Percentiles rank a stretch among this genome's conserved stretches.
phyloP scores from a whole-genome alignment of 1,140 invertebrate species.

The Conus betulinus region DNA sequence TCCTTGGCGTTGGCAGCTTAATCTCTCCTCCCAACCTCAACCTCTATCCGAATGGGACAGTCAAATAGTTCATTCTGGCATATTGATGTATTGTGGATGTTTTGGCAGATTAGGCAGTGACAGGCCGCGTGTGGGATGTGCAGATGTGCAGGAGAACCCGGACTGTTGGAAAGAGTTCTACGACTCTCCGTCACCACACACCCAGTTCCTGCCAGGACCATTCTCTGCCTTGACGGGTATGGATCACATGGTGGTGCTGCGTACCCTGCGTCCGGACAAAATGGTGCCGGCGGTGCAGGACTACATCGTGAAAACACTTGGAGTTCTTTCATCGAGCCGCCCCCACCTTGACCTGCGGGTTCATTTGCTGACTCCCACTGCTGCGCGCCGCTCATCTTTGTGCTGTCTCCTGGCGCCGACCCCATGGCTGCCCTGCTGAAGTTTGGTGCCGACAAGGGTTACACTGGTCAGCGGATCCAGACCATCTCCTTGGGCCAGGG shows the following conservation, averaged over 20 bases:
- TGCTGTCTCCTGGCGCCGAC: conserved; percentile 75
- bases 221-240: conserved; percentile 64
- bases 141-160: conserved; percentile 70
- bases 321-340: conserved; percentile 74
- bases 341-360: conserved; percentile 75
- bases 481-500: conserved; percentile 76
- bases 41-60: too few relatives aligned
- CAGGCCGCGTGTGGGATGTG: too few relatives aligned
- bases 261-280: conserved; percentile 73
- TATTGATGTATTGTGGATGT: too few relatives aligned
- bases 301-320: conserved; percentile 74
- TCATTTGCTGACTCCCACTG: conserved; percentile 74
- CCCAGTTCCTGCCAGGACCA: conserved; percentile 60
- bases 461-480: conserved; percentile 67
- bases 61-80: too few relatives aligned
- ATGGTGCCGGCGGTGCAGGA: conserved; percentile 72
- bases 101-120: too few relatives aligned
- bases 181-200: conserved; percentile 72
- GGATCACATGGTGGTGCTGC: conserved; percentile 70
- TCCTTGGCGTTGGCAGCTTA: too few relatives aligned
- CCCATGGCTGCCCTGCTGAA: conserved; percentile 76
- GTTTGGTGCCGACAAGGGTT: conserved; percentile 75
- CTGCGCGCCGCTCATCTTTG: conserved; percentile 74
- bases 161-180: conserved; percentile 76
- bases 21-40: too few relatives aligned